These are phyloP conservation scores for Cephus sareptanus DNA, from an alignment of 2,888 invertebrate species.

Conservation along the genomic window DNA sequence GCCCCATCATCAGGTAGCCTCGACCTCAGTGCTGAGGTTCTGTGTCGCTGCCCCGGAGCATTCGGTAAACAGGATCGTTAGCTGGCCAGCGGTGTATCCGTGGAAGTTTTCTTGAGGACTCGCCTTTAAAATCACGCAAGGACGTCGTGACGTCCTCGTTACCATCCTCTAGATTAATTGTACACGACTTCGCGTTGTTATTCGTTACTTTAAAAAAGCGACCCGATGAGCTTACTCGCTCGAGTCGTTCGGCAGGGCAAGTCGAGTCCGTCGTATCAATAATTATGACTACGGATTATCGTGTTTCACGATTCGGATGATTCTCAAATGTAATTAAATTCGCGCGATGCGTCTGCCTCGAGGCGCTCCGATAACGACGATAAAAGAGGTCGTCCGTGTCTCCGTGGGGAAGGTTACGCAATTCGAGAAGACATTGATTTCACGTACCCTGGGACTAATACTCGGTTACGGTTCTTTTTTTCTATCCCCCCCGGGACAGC, in stretches of 20 bases:
- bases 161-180: not conserved
- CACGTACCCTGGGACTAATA: not conserved
- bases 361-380: conserved; percentile 36
- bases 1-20: conserved; percentile 30
- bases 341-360: conserved; percentile 46
- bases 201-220: not conserved
- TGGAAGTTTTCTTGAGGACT: not conserved
- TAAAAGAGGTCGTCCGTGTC: conserved; percentile 49
- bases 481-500: not conserved
- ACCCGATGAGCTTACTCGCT: not conserved
- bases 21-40: conserved; percentile 23
- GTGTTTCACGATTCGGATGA: not conserved
- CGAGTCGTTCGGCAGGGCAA: not conserved
- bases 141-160: not conserved
- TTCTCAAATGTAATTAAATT: not conserved
- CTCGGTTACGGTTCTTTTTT: not conserved
- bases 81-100: not conserved
- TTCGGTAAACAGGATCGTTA: conserved; percentile 1
- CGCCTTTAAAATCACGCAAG: not conserved
- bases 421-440: conserved; percentile 52
- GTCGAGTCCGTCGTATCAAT: not conserved
- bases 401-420: conserved; percentile 53
- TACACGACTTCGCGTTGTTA: not conserved
- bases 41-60: not conserved
- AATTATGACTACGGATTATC: not conserved